phyloP scores from a whole-genome alignment of 2,888 invertebrate genomes.

The Matsumyia berberina region DNA sequence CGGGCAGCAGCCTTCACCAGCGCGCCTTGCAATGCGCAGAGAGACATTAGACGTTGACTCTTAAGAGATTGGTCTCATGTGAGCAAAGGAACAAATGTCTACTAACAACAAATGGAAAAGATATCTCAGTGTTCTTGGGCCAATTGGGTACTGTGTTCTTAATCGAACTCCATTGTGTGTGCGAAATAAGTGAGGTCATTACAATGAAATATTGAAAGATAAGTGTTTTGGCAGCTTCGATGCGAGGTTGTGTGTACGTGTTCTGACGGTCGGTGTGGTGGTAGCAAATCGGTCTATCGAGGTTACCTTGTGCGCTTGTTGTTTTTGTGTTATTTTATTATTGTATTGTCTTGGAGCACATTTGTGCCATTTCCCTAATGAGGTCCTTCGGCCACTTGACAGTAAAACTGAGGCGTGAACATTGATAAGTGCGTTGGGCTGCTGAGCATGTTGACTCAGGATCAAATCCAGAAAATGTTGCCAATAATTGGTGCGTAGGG shows the following conservation, averaged over 20 bases:
- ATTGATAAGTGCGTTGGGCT: no score
- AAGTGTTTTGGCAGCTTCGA: conserved; percentile 51
- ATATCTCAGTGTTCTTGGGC: conserved; percentile 20
- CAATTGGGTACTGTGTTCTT: conserved; percentile 32
- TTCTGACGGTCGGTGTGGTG: background rate
- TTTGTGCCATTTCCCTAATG: background rate
- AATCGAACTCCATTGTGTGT: conserved; percentile 52
- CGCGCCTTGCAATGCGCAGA: background rate
- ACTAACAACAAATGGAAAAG: background rate
- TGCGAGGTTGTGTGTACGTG: conserved; percentile 30
- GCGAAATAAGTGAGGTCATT: conserved; percentile 40
- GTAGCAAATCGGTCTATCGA: background rate
- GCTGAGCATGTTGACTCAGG: no score
- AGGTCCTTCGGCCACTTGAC: no score
- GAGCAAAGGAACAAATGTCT: background rate
- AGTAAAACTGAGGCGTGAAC: no score
- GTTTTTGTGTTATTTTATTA: background rate
- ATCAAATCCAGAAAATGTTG: no score
- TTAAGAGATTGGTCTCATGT: conserved; percentile 30
- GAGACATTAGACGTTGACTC: conserved; percentile 31
- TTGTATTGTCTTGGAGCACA: background rate
- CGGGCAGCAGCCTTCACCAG: conserved; percentile 18
- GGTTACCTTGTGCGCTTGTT: background rate
- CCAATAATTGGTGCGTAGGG: no score
- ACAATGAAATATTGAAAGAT: conserved; percentile 57